phyloP scores from a whole-genome alignment of 2,888 invertebrate genomes.

The Mesoligia furuncula region DNA sequence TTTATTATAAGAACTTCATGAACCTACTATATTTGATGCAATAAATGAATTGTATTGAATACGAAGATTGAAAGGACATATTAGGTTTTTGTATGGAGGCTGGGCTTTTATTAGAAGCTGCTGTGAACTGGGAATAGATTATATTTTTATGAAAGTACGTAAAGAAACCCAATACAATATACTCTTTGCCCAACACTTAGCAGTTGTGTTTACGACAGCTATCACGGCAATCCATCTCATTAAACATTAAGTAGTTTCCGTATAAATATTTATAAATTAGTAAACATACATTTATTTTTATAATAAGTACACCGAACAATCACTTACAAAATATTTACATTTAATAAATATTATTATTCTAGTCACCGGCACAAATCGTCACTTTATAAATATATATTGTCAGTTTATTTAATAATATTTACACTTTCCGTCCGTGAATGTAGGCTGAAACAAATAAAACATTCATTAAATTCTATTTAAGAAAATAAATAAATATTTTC shows the following conservation, averaged over 20 bases:
- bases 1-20: no score
- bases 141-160: no score
- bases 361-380: constrained; percentile 15
- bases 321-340: constrained; percentile 21
- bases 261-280: neutral
- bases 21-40: no score
- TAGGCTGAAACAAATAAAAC: constrained; percentile 79
- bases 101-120: no score
- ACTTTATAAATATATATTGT: constrained; percentile 38
- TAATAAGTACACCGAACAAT: constrained; percentile 15
- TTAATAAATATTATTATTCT: constrained; percentile 11
- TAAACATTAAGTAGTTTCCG: neutral
- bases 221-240: neutral
- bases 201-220: neutral
- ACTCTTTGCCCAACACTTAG: neutral
- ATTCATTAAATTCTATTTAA: constrained; percentile 5
- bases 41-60: no score
- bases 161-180: no score
- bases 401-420: constrained; percentile 59
- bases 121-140: no score
- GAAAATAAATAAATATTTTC: neutral
- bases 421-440: constrained; percentile 84
- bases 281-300: constrained; percentile 8
- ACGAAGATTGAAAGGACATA: no score
- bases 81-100: no score